A percentile compares a stretch with the other conserved stretches of the same genome.
Evolutionary conservation across 2,113 vertebrate genomes (phyloP).

Genomic region (Danionella cerebrum): DNA sequence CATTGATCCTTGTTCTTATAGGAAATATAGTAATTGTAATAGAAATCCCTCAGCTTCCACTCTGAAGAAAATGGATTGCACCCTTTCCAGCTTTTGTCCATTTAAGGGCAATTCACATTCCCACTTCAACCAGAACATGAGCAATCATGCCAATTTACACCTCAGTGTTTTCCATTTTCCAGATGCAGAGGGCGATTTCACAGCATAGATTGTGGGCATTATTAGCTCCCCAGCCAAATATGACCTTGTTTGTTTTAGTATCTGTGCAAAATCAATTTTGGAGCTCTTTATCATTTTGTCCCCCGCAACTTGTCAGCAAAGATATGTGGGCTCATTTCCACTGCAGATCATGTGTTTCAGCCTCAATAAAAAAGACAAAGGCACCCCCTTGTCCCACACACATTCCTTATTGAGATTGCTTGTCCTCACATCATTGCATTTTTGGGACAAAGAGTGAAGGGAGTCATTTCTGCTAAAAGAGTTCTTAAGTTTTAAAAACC

Average conservation of each 20-base stretch:
- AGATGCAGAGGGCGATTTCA: constrained; percentile 27
- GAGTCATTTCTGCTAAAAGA: constrained; percentile 30
- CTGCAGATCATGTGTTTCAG: constrained; percentile 23
- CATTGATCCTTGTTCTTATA: not conserved
- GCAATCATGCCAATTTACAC: constrained; percentile 39
- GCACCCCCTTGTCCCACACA: too few relatives aligned
- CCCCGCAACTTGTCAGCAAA: constrained; percentile 33
- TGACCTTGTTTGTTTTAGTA: constrained; percentile 46
- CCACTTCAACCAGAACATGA: constrained; percentile 34
- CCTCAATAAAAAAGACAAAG: constrained; percentile 35
- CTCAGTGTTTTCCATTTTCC: constrained; percentile 13
- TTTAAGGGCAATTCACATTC: constrained; percentile 33
- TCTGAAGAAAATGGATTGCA: constrained; percentile 30
- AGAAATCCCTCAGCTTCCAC: constrained; percentile 10
- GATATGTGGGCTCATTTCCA: constrained; percentile 33
- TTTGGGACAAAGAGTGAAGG: constrained; percentile 24
- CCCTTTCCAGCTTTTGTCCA: constrained; percentile 23
- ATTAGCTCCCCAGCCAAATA: constrained; percentile 34
- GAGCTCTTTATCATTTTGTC: constrained; percentile 34
- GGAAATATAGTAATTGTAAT: not conserved
- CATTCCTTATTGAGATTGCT: constrained; percentile 27
- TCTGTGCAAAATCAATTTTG: constrained; percentile 44
- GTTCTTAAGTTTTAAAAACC: constrained; percentile 32
- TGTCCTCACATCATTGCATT: constrained; percentile 33
- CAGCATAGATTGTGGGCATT: constrained; percentile 22